Conservation (phyloP, 1,140 invertebrate species). For the Patella vulgata region DNA sequence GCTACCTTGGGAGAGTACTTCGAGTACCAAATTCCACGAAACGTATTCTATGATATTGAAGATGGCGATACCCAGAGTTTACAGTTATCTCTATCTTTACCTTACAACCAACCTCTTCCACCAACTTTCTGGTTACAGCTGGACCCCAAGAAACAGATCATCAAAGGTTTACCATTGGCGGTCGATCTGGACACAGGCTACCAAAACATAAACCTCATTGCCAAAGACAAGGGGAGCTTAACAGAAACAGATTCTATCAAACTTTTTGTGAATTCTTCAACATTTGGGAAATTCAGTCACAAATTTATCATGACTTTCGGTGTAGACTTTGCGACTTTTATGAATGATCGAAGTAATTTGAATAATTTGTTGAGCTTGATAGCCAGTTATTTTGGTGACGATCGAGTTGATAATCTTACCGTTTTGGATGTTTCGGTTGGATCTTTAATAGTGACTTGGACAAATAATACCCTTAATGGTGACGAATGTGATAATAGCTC, state of each 20-base stretch:
- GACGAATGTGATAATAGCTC: constrained; percentile 20
- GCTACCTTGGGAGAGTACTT: constrained; percentile 21
- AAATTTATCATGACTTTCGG: constrained; percentile 26
- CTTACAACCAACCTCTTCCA: constrained; percentile 10
- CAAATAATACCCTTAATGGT: constrained; percentile 27
- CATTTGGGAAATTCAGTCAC: constrained; percentile 19
- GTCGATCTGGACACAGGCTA: constrained; percentile 2
- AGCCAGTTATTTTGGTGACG: constrained; percentile 21
- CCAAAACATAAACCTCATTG: constrained; percentile 13
- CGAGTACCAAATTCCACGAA: constrained; percentile 19
- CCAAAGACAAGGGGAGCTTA: constrained; percentile 17
- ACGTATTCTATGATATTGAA: constrained; percentile 34
- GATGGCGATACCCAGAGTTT: constrained; percentile 29
- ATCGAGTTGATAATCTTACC: constrained; percentile 10
- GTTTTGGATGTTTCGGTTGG: constrained; percentile 25
- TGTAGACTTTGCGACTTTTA: constrained; percentile 21
- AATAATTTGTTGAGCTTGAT: constrained; percentile 17
- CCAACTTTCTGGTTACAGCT: constrained; percentile 30
- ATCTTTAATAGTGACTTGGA: constrained; percentile 37
- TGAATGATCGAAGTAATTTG: constrained; percentile 20
- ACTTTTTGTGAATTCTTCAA: constrained; percentile 18
- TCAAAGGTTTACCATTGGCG: constrained; percentile 11
- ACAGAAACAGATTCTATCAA: constrained; percentile 19
- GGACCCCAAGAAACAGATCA: constrained; percentile 13
- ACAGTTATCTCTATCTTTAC: constrained; percentile 13